Base-by-base conservation (phyloP, 30 jellyfish, hydroid and myxozoan genomes). In the Catostylus mosaicus region DNA sequence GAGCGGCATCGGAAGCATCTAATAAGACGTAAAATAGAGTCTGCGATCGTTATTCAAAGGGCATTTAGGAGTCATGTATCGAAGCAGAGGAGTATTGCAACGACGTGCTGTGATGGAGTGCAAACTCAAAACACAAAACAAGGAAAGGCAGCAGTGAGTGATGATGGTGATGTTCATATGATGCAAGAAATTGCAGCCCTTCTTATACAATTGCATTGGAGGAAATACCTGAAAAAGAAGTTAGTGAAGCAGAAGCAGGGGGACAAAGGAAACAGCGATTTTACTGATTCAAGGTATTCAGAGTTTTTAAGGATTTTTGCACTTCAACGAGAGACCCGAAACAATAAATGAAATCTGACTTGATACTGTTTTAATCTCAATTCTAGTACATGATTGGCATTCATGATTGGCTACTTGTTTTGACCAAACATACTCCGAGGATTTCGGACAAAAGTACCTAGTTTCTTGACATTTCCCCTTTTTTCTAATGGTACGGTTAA, bases 181-280 rank as follows among this genome's bases (percentile, higher is more conserved):
- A 30, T 63, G 40, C 66, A 61, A 31, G 94, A 94, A 23, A 90
- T 94, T 59, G 99, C 99, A 9, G 99, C 99, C 6, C 70, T 94
- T 26, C 85, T 84, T 11, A 94, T 94, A 43, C 99, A 94, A 61
- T 77, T 94, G 47, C 95, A 89, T 33, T 94, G 99, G 99, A 78
- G 99, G 47, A 76, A 84, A 31, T 94, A 82, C 77, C 50, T 94
- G 75, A 94, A 84, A 73, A 64, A 54, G 64, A 76, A 83, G 43
- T 78, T 94, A 35, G 57, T 84, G 46, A 65, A 73, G 73, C 83
- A 71, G 33, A 73, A 71, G 43, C 43, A 30, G 22, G 47, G 0
- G 16, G 88, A 73, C 27, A 32, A 32, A 32, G 56, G 35, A 22
- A 82, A 56, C 27, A 30, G 30, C 34, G 83, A 72, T 14, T n/a